phyloP scores from a whole-genome alignment of 2,888 invertebrate species.

The Caenorhabditis wallacei region DNA sequence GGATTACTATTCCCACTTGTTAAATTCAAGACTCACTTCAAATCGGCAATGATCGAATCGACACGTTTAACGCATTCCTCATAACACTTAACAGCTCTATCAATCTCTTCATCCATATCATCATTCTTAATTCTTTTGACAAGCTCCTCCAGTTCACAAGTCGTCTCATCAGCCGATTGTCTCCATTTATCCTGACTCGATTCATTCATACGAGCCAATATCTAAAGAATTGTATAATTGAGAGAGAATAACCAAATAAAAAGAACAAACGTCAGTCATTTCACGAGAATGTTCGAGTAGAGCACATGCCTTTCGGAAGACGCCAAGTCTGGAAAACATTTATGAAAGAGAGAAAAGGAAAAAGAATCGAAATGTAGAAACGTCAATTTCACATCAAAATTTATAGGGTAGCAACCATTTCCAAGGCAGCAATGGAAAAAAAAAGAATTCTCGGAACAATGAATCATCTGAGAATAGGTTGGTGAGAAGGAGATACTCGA shows the following conservation, averaged over 20 bases:
- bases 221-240: conserved; percentile 39
- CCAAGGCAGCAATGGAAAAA: neutral
- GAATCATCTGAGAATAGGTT: neutral
- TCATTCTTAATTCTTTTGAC: conserved; percentile 56
- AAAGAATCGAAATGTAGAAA: neutral
- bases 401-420: conserved; percentile 16
- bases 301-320: conserved; percentile 63
- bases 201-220: conserved; percentile 56
- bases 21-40: conserved; percentile 71
- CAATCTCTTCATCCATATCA: conserved; percentile 56
- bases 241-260: neutral
- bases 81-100: conserved; percentile 61
- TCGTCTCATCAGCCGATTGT: conserved; percentile 48
- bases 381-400: conserved; percentile 9
- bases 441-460: neutral
- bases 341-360: neutral
- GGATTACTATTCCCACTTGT: too few relatives aligned
- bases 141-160: conserved; percentile 57
- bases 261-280: conserved; percentile 66
- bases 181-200: conserved; percentile 65
- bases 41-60: conserved; percentile 67
- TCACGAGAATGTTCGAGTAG: conserved; percentile 66
- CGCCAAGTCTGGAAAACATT: conserved; percentile 66
- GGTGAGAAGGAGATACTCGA: neutral
- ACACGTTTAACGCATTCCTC: conserved; percentile 69